Evolutionary conservation across 2,113 vertebrate genomes (phyloP).

Genomic region (Myrmophylax atrothorax): DNA sequence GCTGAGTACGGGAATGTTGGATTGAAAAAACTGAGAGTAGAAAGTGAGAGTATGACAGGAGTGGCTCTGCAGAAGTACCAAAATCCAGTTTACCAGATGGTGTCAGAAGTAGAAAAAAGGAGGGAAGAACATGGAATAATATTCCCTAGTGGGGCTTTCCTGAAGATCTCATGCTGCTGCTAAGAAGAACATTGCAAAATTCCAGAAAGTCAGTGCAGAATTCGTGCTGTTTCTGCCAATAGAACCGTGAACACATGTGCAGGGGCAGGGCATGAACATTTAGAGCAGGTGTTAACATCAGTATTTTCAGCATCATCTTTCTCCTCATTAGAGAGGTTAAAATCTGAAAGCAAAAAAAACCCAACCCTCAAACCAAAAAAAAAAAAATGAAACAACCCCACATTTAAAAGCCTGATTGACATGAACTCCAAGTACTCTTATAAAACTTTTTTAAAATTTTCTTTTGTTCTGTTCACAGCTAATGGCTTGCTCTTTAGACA

Average conservation of each 20-base stretch:
- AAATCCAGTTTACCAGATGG: slow-evolving; percentile 42
- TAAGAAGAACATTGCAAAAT: slow-evolving; percentile 30
- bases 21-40: not conserved
- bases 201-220: slow-evolving; percentile 5
- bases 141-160: not conserved
- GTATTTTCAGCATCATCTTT: not conserved
- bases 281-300: not conserved
- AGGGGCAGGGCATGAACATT: not conserved
- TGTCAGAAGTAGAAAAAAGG: slow-evolving; percentile 1
- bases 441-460: not conserved
- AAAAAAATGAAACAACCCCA: not conserved
- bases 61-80: not conserved
- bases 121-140: slow-evolving; percentile 19
- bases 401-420: not conserved
- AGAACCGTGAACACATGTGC: not conserved
- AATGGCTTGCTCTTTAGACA: not conserved
- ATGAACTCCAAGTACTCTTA: not conserved
- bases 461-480: not conserved
- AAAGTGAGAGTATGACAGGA: not conserved
- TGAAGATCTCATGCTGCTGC: not conserved
- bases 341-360: not conserved
- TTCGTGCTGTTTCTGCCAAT: not conserved
- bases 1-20: not conserved
- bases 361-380: not conserved
- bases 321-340: not conserved